Evolutionary conservation across 1,140 invertebrate genomes (phyloP).

Genomic region (Halictus rubicundus): DNA sequence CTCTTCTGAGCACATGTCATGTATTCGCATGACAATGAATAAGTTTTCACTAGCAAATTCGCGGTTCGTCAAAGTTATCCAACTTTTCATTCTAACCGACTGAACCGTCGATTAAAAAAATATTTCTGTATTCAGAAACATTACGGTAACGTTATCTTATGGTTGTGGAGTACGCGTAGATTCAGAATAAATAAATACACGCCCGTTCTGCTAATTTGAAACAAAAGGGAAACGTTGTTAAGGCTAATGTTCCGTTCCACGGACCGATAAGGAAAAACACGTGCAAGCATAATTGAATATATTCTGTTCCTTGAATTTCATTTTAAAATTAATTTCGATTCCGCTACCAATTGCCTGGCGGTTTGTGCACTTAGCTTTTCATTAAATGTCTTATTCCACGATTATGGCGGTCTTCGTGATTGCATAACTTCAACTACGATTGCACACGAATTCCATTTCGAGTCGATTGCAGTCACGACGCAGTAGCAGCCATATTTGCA

Average conservation of each 20-base stretch:
- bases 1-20: not conserved
- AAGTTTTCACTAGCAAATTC: not conserved
- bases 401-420: conserved; percentile 53
- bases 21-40: not conserved
- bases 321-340: conserved; percentile 53
- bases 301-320: conserved; percentile 29
- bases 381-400: conserved; percentile 60
- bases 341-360: conserved; percentile 44
- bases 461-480: conserved; percentile 62
- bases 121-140: too few relatives aligned
- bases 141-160: too few relatives aligned
- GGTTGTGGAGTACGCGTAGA: too few relatives aligned
- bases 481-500: conserved; percentile 69
- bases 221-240: not conserved
- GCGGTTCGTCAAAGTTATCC: too few relatives aligned
- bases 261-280: conserved; percentile 17
- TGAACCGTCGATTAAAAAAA: too few relatives aligned
- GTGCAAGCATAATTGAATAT: conserved; percentile 26
- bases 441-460: conserved; percentile 63
- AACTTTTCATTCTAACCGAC: too few relatives aligned
- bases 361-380: conserved; percentile 44
- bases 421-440: conserved; percentile 65
- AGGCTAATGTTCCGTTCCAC: not conserved
- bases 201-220: not conserved
- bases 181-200: too few relatives aligned